phyloP scores from a whole-genome alignment of 1,140 invertebrate genomes.

The Neodiprion lecontei region DNA sequence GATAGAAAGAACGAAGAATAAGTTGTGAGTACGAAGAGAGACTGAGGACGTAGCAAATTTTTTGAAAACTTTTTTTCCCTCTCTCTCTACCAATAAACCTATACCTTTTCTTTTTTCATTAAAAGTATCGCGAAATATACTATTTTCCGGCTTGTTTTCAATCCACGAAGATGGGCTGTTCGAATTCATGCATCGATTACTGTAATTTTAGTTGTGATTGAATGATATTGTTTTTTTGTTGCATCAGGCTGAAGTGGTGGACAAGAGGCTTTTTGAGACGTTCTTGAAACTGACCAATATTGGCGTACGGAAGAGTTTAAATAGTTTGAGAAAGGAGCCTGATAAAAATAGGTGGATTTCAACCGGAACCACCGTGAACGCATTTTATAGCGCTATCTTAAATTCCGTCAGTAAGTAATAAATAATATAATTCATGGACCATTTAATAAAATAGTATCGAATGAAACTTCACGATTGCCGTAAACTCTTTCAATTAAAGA shows the following conservation, averaged over 20 bases:
- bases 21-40: too few species aligned
- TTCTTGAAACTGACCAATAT: slow-evolving; percentile 67
- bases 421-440: slow-evolving; percentile 7
- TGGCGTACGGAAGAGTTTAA: slow-evolving; percentile 66
- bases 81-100: too few species aligned
- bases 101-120: too few species aligned
- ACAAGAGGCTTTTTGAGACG: slow-evolving; percentile 67
- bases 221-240: slow-evolving; percentile 23
- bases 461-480: background rate
- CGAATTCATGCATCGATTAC: too few species aligned
- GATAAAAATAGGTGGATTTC: slow-evolving; percentile 75
- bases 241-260: slow-evolving; percentile 66
- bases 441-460: slow-evolving; percentile 20
- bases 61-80: too few species aligned
- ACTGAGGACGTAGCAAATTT: too few species aligned
- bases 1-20: too few species aligned
- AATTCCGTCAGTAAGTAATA: slow-evolving; percentile 81
- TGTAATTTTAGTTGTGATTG: background rate
- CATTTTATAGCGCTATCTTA: slow-evolving; percentile 80
- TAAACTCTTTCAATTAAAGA: too few species aligned
- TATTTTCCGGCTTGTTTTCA: too few species aligned
- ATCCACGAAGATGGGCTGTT: too few species aligned
- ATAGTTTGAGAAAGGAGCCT: slow-evolving; percentile 67
- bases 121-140: too few species aligned
- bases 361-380: slow-evolving; percentile 75